These are phyloP conservation scores for Sternarchorhynchus goeldii DNA, from an alignment of 2,797 vertebrate species.

Conservation along the genomic window DNA sequence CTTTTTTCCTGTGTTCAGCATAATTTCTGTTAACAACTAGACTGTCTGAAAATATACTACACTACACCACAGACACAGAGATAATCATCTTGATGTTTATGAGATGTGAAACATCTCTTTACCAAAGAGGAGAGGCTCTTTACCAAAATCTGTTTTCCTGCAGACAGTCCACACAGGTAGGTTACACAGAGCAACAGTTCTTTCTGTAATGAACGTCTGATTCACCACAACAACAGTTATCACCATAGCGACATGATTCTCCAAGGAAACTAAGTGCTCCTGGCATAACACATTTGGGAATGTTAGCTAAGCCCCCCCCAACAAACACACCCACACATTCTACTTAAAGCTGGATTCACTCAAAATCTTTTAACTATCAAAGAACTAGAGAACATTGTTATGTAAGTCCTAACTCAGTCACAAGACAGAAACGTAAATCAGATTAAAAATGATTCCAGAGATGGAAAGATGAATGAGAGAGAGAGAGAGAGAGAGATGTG, in stretches of 20 bases:
- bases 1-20: no score
- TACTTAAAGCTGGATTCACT: neutral
- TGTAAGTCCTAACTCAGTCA: slow-evolving; percentile 1
- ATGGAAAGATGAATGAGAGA: slow-evolving; percentile 39
- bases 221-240: slow-evolving; percentile 29
- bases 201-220: slow-evolving; percentile 34
- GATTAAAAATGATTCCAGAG: slow-evolving; percentile 10
- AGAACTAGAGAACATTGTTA: slow-evolving; percentile 31
- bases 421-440: slow-evolving; percentile 13
- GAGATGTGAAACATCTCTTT: neutral
- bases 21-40: no score
- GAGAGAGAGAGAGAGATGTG: slow-evolving; percentile 18
- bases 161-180: neutral
- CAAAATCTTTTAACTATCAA: slow-evolving; percentile 14
- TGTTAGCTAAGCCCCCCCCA: slow-evolving; percentile 18
- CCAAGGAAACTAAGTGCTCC: slow-evolving; percentile 12
- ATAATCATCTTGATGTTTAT: slow-evolving; percentile 8
- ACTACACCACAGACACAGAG: neutral
- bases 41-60: neutral
- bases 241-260: slow-evolving; percentile 1
- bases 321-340: slow-evolving; percentile 35
- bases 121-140: no score
- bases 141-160: neutral
- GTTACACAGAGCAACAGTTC: slow-evolving; percentile 25
- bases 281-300: neutral